Conservation (phyloP, 2,113 vertebrate genomes). For the Archocentrus centrarchus region DNA sequence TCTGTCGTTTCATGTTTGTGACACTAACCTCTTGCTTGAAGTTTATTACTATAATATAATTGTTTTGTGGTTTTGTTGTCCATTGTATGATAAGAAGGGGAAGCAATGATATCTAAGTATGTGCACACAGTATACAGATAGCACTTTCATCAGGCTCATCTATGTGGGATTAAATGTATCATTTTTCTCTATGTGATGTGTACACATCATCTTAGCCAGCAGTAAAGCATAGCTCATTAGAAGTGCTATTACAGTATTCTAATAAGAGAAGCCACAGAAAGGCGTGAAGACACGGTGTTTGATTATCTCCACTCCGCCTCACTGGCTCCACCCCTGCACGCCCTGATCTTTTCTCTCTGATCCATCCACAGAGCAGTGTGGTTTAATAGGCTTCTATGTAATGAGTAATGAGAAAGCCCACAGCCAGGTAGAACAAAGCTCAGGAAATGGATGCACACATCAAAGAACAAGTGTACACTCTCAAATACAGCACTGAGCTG, state of each 20-base stretch:
- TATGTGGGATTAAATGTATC: slow-evolving; percentile 27
- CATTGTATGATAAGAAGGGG: not conserved
- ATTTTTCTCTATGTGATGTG: slow-evolving; percentile 29
- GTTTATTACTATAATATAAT: not conserved
- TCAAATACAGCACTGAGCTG: not conserved
- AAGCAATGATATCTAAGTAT: not conserved
- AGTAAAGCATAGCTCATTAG: slow-evolving; percentile 54
- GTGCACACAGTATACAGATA: not conserved
- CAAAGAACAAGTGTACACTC: slow-evolving; percentile 6
- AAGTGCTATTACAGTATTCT: slow-evolving; percentile 46
- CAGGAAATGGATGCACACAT: slow-evolving; percentile 21
- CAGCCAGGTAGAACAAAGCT: slow-evolving; percentile 50
- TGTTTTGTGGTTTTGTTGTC: not conserved
- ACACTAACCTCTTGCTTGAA: not conserved
- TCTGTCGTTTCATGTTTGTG: not conserved
- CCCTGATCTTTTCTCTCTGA: slow-evolving; percentile 33
- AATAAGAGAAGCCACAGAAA: slow-evolving; percentile 51
- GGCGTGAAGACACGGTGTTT: slow-evolving; percentile 40
- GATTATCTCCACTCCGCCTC: slow-evolving; percentile 64
- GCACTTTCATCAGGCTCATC: slow-evolving; percentile 36
- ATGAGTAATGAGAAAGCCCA: slow-evolving; percentile 43
- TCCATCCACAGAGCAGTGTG: slow-evolving; percentile 7
- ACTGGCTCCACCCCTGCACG: slow-evolving; percentile 45
- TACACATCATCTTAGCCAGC: slow-evolving; percentile 36
- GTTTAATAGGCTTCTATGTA: slow-evolving; percentile 28